Percentiles rank a stretch among this genome's conserved stretches.
Evolutionary conservation across 2,888 invertebrate genomes (phyloP).

Genomic region (Toxonevra muliebris): DNA sequence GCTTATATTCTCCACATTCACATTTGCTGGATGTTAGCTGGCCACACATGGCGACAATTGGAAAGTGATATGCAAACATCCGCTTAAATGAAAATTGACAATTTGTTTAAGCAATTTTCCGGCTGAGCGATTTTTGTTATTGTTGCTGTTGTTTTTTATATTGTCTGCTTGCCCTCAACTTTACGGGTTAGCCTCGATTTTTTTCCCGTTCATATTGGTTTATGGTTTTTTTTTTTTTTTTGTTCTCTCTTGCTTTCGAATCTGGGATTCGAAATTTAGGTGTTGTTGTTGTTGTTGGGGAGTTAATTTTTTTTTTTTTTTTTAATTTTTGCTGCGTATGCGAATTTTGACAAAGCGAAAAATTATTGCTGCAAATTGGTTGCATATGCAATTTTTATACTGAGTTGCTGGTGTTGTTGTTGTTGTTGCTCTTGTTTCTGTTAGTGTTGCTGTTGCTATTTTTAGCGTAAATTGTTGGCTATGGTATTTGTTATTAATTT

Average conservation of each 20-base stretch:
- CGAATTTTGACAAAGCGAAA: conserved; percentile 42
- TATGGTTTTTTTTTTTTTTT: conserved; percentile 10
- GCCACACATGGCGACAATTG: conserved; percentile 54
- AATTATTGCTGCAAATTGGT: conserved; percentile 42
- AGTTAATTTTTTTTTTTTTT: conserved; percentile 23
- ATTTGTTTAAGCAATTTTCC: conserved; percentile 51
- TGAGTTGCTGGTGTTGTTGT: conserved; percentile 33
- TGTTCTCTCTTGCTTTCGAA: too few species aligned
- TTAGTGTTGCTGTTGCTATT: background rate
- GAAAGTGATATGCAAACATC: conserved; percentile 55
- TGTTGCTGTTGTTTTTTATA: background rate
- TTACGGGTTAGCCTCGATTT: background rate
- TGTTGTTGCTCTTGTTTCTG: conserved; percentile 14
- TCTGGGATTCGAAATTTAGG: background rate
- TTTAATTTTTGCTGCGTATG: conserved; percentile 35
- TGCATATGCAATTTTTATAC: conserved; percentile 38
- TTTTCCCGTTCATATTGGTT: background rate
- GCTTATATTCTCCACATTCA: conserved; percentile 27
- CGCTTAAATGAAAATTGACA: conserved; percentile 52
- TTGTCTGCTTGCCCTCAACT: background rate
- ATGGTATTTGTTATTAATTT: too few species aligned
- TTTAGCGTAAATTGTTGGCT: too few species aligned
- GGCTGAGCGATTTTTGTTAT: conserved; percentile 40
- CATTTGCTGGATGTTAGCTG: conserved; percentile 39
- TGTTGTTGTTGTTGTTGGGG: background rate